Base-by-base conservation (phyloP, 1,140 invertebrate genomes). In the Aphaenogaster rudis region DNA sequence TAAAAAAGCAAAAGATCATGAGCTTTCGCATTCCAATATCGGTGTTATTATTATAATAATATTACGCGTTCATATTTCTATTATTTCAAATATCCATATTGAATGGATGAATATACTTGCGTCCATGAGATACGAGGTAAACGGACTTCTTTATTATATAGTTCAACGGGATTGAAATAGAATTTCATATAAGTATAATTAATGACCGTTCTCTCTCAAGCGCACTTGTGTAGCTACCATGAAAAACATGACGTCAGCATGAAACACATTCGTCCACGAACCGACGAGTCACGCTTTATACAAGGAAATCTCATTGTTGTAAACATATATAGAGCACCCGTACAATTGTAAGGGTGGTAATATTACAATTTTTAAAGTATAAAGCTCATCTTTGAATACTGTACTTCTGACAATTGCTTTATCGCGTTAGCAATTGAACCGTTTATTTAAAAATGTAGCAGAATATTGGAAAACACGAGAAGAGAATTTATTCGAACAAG, bases 171-270 rank as follows among this genome's bases (percentile, higher is more conserved):
- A 86, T 54, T 57, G 42, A 66, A 59, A 86, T 57, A 59, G 48
- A 81, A 80, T 86, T 86, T 69, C 50, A 69, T 59, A 59, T 64
- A 69, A 54, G 52, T 59, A 54, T 81, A 80, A 79, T 80, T 66
- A 79, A 86, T 86, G 39, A 80, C n/a, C 42, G 21, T 59, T 52
- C n/a, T 52, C 69, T 36, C 61, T 66, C 63, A 28, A 85, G 59
- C 79, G 36, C 52, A 77, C 45, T 78, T 78, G 72, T 84, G 81
- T 85, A 64, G 61, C 39, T 69, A 52, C 79, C 80, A 61, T 82
- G 80, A 59, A 82, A 82, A 82, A 82, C 80, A 74, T 74, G 80
- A 82, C 80, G 67, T 82, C 80, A 74, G 67, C 54, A 59, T 50
- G 80, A 82, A 82, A 48, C 28, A 82, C 80, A 82, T 82, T 74